Evolutionary conservation across 2,888 invertebrate species (phyloP).

Genomic region (Argyresthia albistria): DNA sequence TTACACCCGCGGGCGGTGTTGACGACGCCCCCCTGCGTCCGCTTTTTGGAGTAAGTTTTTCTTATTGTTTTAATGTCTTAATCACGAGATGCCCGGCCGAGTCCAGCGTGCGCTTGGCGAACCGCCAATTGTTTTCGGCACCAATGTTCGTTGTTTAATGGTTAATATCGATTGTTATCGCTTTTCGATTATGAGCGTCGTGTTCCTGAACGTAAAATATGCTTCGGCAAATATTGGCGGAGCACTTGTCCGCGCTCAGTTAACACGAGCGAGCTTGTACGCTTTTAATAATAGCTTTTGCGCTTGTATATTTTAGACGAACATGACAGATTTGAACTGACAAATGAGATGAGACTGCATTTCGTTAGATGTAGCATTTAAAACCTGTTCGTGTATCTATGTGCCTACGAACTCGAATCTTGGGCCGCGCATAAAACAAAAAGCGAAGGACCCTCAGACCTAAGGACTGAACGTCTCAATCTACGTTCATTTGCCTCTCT

Average conservation of each 20-base stretch:
- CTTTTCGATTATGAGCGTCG: constrained; percentile 25
- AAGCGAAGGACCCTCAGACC: constrained; percentile 35
- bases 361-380: not conserved
- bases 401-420: not conserved
- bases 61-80: constrained; percentile 9
- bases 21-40: constrained; percentile 15
- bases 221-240: constrained; percentile 31
- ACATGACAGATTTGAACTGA: constrained; percentile 1
- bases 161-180: constrained; percentile 26
- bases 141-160: constrained; percentile 19
- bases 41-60: constrained; percentile 8
- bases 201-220: constrained; percentile 23
- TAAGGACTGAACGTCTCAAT: constrained; percentile 44
- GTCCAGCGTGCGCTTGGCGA: not conserved
- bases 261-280: not conserved
- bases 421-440: constrained; percentile 23
- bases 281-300: not conserved
- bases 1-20: constrained; percentile 43
- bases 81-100: constrained; percentile 8
- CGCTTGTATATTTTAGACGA: not conserved
- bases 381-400: constrained; percentile 1
- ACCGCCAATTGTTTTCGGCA: constrained; percentile 6
- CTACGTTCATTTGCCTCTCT: constrained; percentile 29
- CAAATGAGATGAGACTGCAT: not conserved
- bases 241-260: constrained; percentile 22